Conservation (phyloP, 2,797 vertebrate species). For the Sebastes vulpes region DNA sequence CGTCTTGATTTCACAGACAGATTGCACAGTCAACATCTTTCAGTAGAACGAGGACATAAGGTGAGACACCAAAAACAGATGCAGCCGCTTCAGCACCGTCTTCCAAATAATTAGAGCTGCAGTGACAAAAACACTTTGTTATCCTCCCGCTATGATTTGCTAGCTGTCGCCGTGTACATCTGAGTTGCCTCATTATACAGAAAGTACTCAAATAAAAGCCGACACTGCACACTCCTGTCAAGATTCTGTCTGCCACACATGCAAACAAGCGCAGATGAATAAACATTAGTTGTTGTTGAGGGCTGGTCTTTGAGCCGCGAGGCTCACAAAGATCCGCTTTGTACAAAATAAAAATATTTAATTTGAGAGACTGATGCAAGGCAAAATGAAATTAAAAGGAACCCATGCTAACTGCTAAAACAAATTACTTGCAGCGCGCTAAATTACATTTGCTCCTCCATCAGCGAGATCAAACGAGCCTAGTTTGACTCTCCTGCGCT, state of each 20-base stretch:
- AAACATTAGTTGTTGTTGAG: constrained; percentile 82
- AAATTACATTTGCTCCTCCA: constrained; percentile 88
- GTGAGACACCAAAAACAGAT: constrained; percentile 71
- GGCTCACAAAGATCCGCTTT: constrained; percentile 82
- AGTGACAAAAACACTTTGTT: constrained; percentile 81
- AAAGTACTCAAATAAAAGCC: constrained; percentile 79
- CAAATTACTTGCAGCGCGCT: constrained; percentile 85
- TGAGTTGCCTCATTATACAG: constrained; percentile 82
- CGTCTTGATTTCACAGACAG: constrained; percentile 47
- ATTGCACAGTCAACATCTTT: constrained; percentile 44
- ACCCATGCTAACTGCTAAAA: constrained; percentile 87
- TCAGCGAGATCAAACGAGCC: constrained; percentile 86
- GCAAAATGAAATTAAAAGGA: constrained; percentile 88
- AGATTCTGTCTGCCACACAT: constrained; percentile 75
- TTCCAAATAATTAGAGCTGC: constrained; percentile 79
- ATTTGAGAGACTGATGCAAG: constrained; percentile 84
- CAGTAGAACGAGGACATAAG: constrained; percentile 62
- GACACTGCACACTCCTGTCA: constrained; percentile 73
- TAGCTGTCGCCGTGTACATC: constrained; percentile 78
- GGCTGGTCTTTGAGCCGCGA: constrained; percentile 75
- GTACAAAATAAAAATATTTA: constrained; percentile 87
- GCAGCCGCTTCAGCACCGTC: constrained; percentile 58
- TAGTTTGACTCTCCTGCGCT: constrained; percentile 83
- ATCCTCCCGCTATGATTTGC: constrained; percentile 73
- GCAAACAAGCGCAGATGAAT: constrained; percentile 85